phyloP scores from a whole-genome alignment of 2,797 vertebrate species.

The Malurus leucopterus region DNA sequence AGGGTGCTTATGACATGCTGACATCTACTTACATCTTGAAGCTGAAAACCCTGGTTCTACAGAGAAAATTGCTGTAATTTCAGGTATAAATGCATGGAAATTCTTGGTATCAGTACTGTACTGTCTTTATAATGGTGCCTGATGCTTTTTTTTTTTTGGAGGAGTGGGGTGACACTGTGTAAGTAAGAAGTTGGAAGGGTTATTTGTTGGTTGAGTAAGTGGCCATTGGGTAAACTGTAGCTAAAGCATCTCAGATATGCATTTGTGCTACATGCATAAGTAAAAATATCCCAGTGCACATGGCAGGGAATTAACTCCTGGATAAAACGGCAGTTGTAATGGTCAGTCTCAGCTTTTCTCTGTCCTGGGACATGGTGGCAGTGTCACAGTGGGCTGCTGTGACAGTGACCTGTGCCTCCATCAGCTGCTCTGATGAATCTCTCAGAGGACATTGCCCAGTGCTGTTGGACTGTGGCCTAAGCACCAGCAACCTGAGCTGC shows the following conservation, averaged over 20 bases:
- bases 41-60: slow-evolving; percentile 38
- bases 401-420: neutral
- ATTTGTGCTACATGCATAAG: neutral
- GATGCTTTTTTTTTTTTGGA: neutral
- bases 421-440: neutral
- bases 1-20: slow-evolving; percentile 41
- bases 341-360: neutral
- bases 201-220: slow-evolving; percentile 17
- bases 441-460: neutral
- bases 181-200: neutral
- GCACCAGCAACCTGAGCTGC: neutral
- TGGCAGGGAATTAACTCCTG: neutral
- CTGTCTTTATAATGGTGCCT: slow-evolving; percentile 22
- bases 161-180: neutral
- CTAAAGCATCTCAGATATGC: neutral
- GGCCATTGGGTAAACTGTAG: neutral
- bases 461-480: neutral
- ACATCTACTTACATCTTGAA: slow-evolving; percentile 37
- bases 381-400: neutral
- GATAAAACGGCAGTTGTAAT: neutral
- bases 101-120: slow-evolving; percentile 22
- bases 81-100: slow-evolving; percentile 44
- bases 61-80: slow-evolving; percentile 60
- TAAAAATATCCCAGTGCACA: neutral
- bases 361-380: neutral